Evolutionary conservation across 2,113 vertebrate genomes (phyloP).

Genomic region (Anhinga anhinga): DNA sequence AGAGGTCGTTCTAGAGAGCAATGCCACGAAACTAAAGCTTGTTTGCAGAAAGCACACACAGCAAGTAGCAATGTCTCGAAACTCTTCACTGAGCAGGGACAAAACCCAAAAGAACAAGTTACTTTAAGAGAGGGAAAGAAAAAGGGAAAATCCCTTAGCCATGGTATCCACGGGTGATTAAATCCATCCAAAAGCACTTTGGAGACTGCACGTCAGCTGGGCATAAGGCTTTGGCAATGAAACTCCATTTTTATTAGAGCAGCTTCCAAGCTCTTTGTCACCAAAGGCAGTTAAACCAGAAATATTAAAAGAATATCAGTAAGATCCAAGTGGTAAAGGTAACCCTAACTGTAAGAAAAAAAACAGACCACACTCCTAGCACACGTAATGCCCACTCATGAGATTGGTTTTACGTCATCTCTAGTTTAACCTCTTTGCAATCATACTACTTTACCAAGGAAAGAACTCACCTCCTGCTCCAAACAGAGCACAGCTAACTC

Average conservation of each 20-base stretch:
- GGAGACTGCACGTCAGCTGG: not conserved
- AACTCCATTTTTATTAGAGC: not conserved
- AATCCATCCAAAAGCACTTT: not conserved
- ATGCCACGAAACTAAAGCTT: not conserved
- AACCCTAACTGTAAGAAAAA: not conserved
- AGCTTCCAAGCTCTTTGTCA: not conserved
- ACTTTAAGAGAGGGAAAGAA: not conserved
- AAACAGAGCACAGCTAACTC: not conserved
- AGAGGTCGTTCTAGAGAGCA: not conserved
- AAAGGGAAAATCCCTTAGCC: not conserved
- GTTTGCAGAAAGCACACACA: not conserved
- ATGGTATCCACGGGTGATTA: not conserved
- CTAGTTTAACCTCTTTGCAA: not conserved
- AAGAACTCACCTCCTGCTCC: not conserved
- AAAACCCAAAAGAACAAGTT: not conserved
- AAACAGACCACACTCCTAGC: not conserved
- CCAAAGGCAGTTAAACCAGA: not conserved
- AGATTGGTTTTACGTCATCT: not conserved
- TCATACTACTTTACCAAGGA: not conserved
- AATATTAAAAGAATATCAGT: not conserved
- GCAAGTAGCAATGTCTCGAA: fast-evolving
- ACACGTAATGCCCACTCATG: fast-evolving
- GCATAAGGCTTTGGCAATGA: not conserved
- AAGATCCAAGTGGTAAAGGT: not conserved
- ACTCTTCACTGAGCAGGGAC: not conserved